Base-by-base conservation (phyloP, 2,888 invertebrate genomes). In the Parapristionchus giblindavisi region DNA sequence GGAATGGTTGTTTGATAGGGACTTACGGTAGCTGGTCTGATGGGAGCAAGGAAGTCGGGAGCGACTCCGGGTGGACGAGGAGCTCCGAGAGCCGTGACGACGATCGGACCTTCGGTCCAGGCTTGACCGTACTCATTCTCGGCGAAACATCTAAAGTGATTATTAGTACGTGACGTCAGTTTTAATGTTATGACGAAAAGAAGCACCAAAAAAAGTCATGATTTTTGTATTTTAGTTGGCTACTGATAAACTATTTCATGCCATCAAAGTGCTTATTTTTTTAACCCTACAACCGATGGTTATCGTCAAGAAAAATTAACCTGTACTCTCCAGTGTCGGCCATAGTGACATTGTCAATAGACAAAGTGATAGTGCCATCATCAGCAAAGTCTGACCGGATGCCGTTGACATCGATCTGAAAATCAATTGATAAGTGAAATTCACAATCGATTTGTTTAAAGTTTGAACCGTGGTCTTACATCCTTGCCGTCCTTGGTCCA, bases 401-500 rank as follows among this genome's bases (percentile, higher is more conserved):
- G 24, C 85, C 75, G 11, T 83, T 78, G 77, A 84, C 80, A 58
- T 85, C 84, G 56, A 88, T 79, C 75, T 92, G 48, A 54, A 63
- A 43, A 36, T 21, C 6, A 11, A 24, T 17, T 17, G 27, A 11
- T 27, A 51, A 17, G 14, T 51, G 51, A 17, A n/a, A 51, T 51
- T 17, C 14, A 51, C n/a, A 56, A 56, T 6, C n/a, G 29, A 56
- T 43, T 43, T 43, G 8, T 43, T 43, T 43, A 8, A 43, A 43
- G 17, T 14, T 43, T 14, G 43, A 14, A 43, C 8, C 17, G 8
- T 43, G 24, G 43, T 60, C 71, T 71, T 40, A 81, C 81, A 75
- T 80, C 82, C 68, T 82, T 82, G 75, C 82, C 81, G 89, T 99
- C 96, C 90, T 85, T 95, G 89, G 93, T 94, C 96, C 96, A 97